Percentiles rank a stretch among this genome's conserved stretches.
phyloP scores from a whole-genome alignment of 2,797 vertebrate species.

The Muscicapa striata region DNA sequence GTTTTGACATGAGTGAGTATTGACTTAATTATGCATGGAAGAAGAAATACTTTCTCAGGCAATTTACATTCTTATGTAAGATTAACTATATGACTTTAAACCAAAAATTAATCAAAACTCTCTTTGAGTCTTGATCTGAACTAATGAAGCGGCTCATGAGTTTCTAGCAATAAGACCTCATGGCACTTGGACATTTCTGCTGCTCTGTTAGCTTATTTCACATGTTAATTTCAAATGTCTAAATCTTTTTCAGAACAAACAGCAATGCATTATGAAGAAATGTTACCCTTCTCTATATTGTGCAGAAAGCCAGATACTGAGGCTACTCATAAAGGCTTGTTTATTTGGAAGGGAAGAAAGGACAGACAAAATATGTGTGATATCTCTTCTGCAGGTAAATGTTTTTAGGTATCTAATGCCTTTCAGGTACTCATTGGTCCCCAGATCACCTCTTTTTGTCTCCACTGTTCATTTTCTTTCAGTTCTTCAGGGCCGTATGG shows the following conservation, averaged over 20 bases:
- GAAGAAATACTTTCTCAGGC: constrained; percentile 3
- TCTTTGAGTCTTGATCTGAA: background rate
- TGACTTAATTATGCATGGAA: constrained; percentile 21
- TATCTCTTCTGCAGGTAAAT: background rate
- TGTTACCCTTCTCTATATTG: background rate
- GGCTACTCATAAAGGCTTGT: background rate
- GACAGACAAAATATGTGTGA: background rate
- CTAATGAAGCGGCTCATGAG: constrained; percentile 4
- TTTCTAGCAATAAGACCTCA: background rate
- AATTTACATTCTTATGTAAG: background rate
- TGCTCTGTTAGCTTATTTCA: background rate
- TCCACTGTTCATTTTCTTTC: background rate
- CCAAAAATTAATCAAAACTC: background rate
- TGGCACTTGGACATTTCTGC: background rate
- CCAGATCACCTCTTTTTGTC: background rate
- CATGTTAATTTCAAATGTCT: background rate
- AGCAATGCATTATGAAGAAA: background rate
- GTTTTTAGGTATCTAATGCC: background rate
- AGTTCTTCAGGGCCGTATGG: background rate
- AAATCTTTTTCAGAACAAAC: constrained; percentile 1
- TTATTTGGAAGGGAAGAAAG: background rate
- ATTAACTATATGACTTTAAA: background rate
- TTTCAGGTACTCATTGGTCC: background rate
- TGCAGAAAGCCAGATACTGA: background rate
- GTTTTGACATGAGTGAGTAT: background rate